Percentiles rank a stretch among this genome's conserved stretches.
Conservation (phyloP, 2,888 invertebrate species). For the Aquatica leii region DNA sequence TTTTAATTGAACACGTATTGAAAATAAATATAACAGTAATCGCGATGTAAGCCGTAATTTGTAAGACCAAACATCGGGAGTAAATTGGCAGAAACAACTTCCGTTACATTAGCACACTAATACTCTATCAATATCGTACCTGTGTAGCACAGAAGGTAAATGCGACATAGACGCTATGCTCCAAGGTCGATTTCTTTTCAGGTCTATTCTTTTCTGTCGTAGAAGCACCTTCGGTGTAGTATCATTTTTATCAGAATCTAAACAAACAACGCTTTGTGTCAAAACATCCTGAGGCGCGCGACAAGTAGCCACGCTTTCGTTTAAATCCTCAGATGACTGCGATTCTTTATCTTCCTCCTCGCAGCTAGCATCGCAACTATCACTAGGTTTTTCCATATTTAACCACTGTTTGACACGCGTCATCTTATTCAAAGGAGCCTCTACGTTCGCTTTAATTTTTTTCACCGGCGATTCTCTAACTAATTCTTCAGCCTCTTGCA, state of each 20-base stretch:
- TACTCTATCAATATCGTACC: constrained; percentile 21
- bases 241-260: constrained; percentile 28
- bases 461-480: constrained; percentile 65
- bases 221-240: constrained; percentile 66
- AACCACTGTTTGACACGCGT: constrained; percentile 77
- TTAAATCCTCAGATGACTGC: constrained; percentile 79
- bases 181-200: constrained; percentile 76
- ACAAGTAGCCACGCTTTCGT: constrained; percentile 76
- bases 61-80: too few relatives aligned
- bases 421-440: constrained; percentile 64
- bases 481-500: constrained; percentile 82
- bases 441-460: constrained; percentile 57
- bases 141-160: constrained; percentile 62
- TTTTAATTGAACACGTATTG: neutral
- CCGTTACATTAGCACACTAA: neutral
- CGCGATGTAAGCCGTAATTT: neutral
- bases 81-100: neutral
- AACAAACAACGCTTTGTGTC: constrained; percentile 7
- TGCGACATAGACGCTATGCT: constrained; percentile 88
- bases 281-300: constrained; percentile 58
- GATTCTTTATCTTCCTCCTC: constrained; percentile 85
- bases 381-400: constrained; percentile 70
- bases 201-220: constrained; percentile 68
- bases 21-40: neutral
- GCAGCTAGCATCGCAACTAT: constrained; percentile 89